Evolutionary conservation across 2,113 vertebrate genomes (phyloP), one percentile per base, ranked within the genome.

Genomic region (Ictalurus furcatus): DNA sequence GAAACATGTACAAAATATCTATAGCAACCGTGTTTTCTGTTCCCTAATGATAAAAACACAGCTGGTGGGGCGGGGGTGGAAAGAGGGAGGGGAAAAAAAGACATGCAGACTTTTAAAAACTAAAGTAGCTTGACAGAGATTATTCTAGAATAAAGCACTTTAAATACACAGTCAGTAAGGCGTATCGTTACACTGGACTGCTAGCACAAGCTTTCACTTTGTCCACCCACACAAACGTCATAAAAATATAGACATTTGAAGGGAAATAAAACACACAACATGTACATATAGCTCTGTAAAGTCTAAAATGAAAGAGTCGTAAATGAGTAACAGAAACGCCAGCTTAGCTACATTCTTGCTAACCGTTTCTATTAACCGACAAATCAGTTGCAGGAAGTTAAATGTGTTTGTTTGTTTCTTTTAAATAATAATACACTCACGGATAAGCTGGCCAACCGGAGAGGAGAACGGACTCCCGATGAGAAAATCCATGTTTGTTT

Each of bases 391-490:
- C 17, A 83, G 80, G 80, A 83, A 83, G 56, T 83, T 37, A 23
- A 83, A 81, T 28, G 30, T 2, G 4, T 17, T 5, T 5, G 44
- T 6, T 48, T 73, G 54, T 12, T 76, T 44, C 40, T 44, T 11
- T n/a, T 17, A 3, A n/a, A 2, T 6, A 23, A 52, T 0, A 17
- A 63, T 74, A 71, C 79, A 93, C 97, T 97, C 92, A 98, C 98
- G 97, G 90, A 98, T 96, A 91, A 97, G 97, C 91, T 99, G 98
- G 17, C 98, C 98, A 87, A 98, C 97, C 0, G 97, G 97, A 87
- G 97, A 97, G 78, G 96, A 97, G 91, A 97, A 98, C 1, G 97
- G 95, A 92, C 96, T 98, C 86, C 97, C 97, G 80, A 97, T 94
- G 9, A 99, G 95, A 94, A 98, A 98, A 90, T 99, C 98, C 96